Evolutionary conservation across 2,888 invertebrate species (phyloP).

Genomic region (Rapana venosa): DNA sequence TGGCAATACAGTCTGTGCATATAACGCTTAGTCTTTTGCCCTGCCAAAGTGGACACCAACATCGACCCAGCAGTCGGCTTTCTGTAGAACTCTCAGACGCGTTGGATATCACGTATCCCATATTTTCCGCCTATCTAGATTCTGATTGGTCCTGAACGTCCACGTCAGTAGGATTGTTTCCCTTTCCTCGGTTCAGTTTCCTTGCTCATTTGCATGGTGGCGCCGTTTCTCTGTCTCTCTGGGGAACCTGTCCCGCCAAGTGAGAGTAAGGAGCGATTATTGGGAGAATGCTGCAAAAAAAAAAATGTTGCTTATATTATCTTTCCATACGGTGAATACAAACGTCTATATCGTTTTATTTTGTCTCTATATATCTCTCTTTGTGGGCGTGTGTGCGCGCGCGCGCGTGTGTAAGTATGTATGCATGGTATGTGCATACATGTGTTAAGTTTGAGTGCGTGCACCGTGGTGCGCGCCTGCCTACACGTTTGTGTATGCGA

Average conservation of each 20-base stretch:
- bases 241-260: not conserved
- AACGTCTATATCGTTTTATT: too few relatives aligned
- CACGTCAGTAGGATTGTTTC: not conserved
- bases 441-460: not conserved
- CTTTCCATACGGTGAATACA: too few relatives aligned
- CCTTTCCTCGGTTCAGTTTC: not conserved
- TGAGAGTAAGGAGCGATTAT: too few relatives aligned
- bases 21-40: not conserved
- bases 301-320: too few relatives aligned
- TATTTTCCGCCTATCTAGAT: not conserved
- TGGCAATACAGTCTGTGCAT: too few relatives aligned
- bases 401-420: too few relatives aligned
- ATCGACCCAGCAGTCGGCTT: not conserved
- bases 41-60: not conserved
- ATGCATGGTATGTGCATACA: too few relatives aligned
- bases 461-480: not conserved
- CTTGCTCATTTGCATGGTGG: conserved; percentile 22
- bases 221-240: not conserved
- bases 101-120: not conserved
- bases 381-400: not conserved
- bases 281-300: too few relatives aligned
- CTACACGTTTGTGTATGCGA: not conserved
- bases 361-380: not conserved
- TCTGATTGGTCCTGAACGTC: conserved; percentile 11
- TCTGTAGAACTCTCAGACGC: not conserved